These are phyloP conservation scores for Setophaga petechia DNA, from an alignment of 2,113 vertebrate genomes.

Conservation along the genomic window DNA sequence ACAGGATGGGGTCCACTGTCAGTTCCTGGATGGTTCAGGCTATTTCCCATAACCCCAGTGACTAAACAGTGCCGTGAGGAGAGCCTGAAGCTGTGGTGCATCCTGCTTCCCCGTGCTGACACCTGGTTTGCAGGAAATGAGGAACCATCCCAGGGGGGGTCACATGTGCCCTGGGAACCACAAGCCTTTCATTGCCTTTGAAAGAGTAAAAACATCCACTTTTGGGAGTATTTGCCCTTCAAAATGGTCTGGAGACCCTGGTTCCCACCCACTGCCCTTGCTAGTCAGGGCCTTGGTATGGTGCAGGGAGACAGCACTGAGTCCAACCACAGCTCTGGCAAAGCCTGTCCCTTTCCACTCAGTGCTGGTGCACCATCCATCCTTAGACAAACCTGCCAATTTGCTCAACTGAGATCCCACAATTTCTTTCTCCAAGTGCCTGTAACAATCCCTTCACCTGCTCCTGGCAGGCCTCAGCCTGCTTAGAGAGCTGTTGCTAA, in stretches of 20 bases:
- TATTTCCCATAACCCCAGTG: slow-evolving; percentile 66
- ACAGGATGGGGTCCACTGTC: slow-evolving; percentile 72
- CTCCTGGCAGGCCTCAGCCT: neutral
- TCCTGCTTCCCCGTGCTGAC: slow-evolving; percentile 57
- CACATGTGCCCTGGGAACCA: neutral
- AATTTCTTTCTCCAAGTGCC: neutral
- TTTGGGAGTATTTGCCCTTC: neutral
- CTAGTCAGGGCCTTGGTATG: neutral
- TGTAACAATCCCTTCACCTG: neutral
- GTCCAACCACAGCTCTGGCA: neutral
- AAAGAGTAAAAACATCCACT: neutral
- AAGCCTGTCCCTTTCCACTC: neutral
- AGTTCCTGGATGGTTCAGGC: slow-evolving; percentile 62
- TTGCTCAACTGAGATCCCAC: neutral
- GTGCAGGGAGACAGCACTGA: neutral
- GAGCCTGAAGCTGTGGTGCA: slow-evolving; percentile 14
- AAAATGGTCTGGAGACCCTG: neutral
- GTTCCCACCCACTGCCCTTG: neutral
- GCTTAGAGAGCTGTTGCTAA: neutral
- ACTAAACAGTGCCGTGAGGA: neutral
- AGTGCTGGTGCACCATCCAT: neutral
- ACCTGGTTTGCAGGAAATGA: slow-evolving; percentile 64
- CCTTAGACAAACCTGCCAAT: neutral
- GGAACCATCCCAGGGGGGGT: neutral
- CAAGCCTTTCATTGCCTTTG: neutral